Conservation (phyloP, 1,140 invertebrate species). For the Cryptotermes secundus region DNA sequence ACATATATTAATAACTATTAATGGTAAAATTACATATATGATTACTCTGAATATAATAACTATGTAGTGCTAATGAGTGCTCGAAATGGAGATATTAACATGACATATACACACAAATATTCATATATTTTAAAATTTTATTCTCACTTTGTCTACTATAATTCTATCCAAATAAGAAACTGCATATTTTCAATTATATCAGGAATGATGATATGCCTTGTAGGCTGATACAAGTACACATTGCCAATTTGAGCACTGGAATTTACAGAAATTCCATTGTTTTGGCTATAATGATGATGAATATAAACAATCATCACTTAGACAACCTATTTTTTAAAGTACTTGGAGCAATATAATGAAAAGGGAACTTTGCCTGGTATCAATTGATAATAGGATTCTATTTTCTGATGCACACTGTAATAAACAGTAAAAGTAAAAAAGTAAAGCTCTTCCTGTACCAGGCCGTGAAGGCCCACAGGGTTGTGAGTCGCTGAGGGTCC, state of each 20-base stretch:
- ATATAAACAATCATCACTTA: not conserved
- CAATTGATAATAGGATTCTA: too few relatives aligned
- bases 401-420: too few relatives aligned
- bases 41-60: too few relatives aligned
- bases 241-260: not conserved
- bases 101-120: not conserved
- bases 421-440: too few relatives aligned
- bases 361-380: too few relatives aligned
- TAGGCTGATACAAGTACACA: not conserved
- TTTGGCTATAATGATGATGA: not conserved
- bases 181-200: not conserved
- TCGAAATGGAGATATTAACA: not conserved
- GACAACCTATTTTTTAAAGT: not conserved
- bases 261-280: not conserved
- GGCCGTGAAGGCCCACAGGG: too few relatives aligned
- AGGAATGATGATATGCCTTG: not conserved
- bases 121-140: not conserved
- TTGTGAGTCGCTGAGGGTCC: too few relatives aligned
- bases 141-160: not conserved
- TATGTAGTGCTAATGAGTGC: not conserved
- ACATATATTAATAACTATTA: not conserved
- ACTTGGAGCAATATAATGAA: not conserved
- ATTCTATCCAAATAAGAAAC: not conserved
- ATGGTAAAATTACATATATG: not conserved
- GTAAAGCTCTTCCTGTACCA: too few relatives aligned